These are phyloP conservation scores for Pyrocoelia pectoralis DNA, from an alignment of 2,888 invertebrate species.

Conservation along the genomic window DNA sequence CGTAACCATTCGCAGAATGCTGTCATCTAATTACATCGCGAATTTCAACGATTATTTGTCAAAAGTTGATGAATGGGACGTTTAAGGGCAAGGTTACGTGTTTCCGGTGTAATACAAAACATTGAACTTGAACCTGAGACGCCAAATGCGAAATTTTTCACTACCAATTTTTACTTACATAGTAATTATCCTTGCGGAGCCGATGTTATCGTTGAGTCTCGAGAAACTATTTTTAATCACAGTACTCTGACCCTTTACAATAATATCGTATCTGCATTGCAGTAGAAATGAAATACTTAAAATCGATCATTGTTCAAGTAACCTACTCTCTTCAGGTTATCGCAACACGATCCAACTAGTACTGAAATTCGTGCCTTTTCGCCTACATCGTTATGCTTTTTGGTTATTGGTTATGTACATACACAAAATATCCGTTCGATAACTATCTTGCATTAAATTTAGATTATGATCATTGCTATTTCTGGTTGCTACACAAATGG, in stretches of 20 bases:
- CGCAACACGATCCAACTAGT: not conserved
- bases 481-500: slow-evolving; percentile 29
- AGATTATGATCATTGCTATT: slow-evolving; percentile 29
- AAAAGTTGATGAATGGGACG: slow-evolving; percentile 11
- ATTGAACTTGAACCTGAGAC: slow-evolving; percentile 28
- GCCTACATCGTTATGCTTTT: not conserved
- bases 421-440: slow-evolving; percentile 16
- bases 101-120: slow-evolving; percentile 22
- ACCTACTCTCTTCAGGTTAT: slow-evolving; percentile 5
- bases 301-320: slow-evolving; percentile 17
- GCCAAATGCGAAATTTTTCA: slow-evolving; percentile 16
- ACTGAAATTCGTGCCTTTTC: no score
- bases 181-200: not conserved
- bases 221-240: slow-evolving; percentile 1
- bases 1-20: not conserved
- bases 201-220: not conserved
- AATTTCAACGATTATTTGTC: slow-evolving; percentile 15
- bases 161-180: slow-evolving; percentile 12
- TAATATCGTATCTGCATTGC: slow-evolving; percentile 24
- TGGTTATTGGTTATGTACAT: not conserved
- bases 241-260: not conserved
- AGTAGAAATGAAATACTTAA: slow-evolving; percentile 14
- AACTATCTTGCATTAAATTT: slow-evolving; percentile 27
- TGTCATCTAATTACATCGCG: not conserved
- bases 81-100: slow-evolving; percentile 21